Conservation (phyloP, 2,888 invertebrate species). For the Drosophila meridiana region DNA sequence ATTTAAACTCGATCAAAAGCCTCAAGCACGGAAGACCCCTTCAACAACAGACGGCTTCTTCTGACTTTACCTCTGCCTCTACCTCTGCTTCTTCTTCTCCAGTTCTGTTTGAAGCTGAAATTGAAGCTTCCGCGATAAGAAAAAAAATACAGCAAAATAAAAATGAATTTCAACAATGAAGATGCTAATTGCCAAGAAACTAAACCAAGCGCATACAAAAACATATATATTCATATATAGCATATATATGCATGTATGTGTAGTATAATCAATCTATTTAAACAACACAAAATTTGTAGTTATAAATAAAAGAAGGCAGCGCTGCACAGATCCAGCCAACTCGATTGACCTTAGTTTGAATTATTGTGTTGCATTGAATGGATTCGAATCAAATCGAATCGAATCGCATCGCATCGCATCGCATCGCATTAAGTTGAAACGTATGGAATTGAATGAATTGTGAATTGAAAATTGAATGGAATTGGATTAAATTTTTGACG, state of each 20-base stretch:
- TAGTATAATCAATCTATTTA: conserved; percentile 69
- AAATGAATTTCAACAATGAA: conserved; percentile 62
- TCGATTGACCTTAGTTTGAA: conserved; percentile 65
- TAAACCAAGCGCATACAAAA: conserved; percentile 45
- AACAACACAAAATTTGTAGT: conserved; percentile 50
- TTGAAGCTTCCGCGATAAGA: conserved; percentile 65
- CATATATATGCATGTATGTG: conserved; percentile 25
- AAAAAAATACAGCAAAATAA: conserved; percentile 29
- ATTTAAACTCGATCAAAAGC: conserved; percentile 73
- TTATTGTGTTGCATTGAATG: conserved; percentile 61
- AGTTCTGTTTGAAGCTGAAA: conserved; percentile 24
- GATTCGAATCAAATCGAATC: conserved; percentile 28
- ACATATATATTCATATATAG: conserved; percentile 1
- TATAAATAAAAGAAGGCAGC: conserved; percentile 47
- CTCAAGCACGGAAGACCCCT: conserved; percentile 62
- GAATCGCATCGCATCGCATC: conserved; percentile 25
- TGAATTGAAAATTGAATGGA: conserved; percentile 11
- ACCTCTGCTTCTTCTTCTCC: conserved; percentile 5
- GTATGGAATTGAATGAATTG: conserved; percentile 20
- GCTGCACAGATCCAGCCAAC: conserved; percentile 26
- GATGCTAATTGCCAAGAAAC: conserved; percentile 70
- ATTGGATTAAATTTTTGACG: conserved; percentile 33
- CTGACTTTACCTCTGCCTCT: not conserved
- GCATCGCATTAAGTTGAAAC: conserved; percentile 30
- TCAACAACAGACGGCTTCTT: conserved; percentile 19